Evolutionary conservation across 2,888 invertebrate genomes (phyloP), one percentile per base, ranked within the genome.

Genomic region (Limnephilus rhombicus): DNA sequence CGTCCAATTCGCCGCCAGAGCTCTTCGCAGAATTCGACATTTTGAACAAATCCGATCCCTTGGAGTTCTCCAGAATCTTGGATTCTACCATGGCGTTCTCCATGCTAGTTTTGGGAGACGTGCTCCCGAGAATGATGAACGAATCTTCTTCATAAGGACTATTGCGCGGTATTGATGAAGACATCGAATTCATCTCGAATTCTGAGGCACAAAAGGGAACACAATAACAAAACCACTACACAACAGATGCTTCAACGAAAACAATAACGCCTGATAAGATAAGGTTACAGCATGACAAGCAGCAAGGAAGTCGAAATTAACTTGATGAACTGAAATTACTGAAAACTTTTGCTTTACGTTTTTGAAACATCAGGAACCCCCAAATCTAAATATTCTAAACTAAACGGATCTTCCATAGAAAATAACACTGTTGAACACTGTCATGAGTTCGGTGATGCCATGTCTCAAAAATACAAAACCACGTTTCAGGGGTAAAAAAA

Each of bases 61-160:
- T 87, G 15, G 91, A 89, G 24, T 34, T 49, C 86, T 91, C 53
- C 49, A 89, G 68, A 86, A 92, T 92, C 82, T 91, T 92, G n/a
- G 91, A 92, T 89, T 92, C 89, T 80, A 91, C 85, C 89, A 92
- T 89, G n/a, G 91, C 91, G 29, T 95, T 94, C 90, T 95, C 95
- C 94, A 96, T 93, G 92, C 96, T 96, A 0, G 95, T 94, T 0
- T 95, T 95, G 0, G 96, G 96, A 7, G 96, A 96, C 0, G 95
- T 94, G n/a, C 86, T 91, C 5, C 96, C 96, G 29, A 96, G 95
- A 92, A 96, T 95, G 80, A 96, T 96, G 94, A 96, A 96, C 0
- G 96, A 96, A 80, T 96, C 96, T 81, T 96, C 96, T 86, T 96
- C 96, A 94, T 87, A 89, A 15, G 80, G 45, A 68, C 83, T 88